Percentiles rank a stretch among this genome's conserved stretches.
These are phyloP conservation scores for pig (Sus scrofa) DNA, from an alignment of 2,113 vertebrate species.

Conservation along the genomic window DNA sequence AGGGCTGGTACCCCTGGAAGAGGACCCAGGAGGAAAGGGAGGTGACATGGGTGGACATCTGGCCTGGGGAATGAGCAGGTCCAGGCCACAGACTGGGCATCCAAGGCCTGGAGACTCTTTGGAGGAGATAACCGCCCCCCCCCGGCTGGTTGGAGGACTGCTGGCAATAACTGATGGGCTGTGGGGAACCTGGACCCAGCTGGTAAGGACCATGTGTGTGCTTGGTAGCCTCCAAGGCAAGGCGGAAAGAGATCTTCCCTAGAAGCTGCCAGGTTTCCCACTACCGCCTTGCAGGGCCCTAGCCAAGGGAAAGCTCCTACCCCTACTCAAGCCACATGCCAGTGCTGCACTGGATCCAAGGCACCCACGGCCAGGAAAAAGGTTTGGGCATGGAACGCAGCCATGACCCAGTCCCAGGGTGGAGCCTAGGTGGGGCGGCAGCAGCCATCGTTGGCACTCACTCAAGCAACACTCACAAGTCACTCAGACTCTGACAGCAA, in stretches of 20 bases:
- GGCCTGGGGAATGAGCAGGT: not conserved
- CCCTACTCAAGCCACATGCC: not conserved
- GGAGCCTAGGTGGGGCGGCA: too few relatives aligned
- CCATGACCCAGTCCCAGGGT: too few relatives aligned
- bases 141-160: not conserved
- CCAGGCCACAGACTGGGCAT: not conserved
- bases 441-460: too few relatives aligned
- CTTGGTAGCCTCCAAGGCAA: not conserved
- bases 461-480: too few relatives aligned
- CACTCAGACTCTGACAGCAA: too few relatives aligned
- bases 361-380: too few relatives aligned
- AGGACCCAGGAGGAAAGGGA: too few relatives aligned
- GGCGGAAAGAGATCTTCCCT: not conserved
- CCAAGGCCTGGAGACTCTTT: not conserved
- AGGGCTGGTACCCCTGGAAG: too few relatives aligned
- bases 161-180: not conserved
- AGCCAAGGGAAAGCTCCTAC: not conserved
- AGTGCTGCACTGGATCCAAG: too few relatives aligned
- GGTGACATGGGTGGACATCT: not conserved
- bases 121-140: not conserved
- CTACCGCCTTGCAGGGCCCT: not conserved
- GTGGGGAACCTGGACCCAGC: not conserved
- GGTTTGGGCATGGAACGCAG: too few relatives aligned
- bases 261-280: not conserved
- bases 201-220: not conserved